A percentile compares a stretch with the other conserved stretches of the same genome.
These are phyloP conservation scores for Steinernema carpocapsae DNA, from an alignment of 2,888 invertebrate species.

Conservation along the genomic window DNA sequence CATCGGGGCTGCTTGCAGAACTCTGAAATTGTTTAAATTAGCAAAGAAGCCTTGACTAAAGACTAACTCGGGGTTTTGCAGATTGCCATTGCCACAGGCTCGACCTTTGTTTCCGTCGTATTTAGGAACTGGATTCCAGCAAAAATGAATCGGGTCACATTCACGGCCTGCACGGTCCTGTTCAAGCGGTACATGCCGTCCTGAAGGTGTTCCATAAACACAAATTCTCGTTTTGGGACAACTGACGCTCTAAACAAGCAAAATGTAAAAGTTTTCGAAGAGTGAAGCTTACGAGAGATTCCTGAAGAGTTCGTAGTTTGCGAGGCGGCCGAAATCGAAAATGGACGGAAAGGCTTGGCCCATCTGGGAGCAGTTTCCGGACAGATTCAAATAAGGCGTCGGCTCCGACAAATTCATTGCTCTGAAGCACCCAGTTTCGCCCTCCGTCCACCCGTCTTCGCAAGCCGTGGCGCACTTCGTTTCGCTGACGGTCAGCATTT, in stretches of 20 bases:
- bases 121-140: not conserved
- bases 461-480: not conserved
- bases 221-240: not conserved
- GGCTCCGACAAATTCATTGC: not conserved
- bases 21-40: not conserved
- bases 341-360: not conserved
- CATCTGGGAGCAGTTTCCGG: not conserved
- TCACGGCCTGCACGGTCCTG: not conserved
- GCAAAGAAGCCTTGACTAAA: not conserved
- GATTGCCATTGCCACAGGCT: not conserved
- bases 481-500: not conserved
- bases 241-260: not conserved
- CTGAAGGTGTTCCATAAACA: conserved; percentile 4
- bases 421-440: not conserved
- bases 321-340: not conserved
- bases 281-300: not conserved
- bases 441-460: not conserved
- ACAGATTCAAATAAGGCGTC: not conserved
- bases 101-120: not conserved
- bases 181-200: not conserved
- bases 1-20: not conserved
- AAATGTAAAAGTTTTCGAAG: no score
- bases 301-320: not conserved
- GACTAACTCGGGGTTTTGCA: not conserved
- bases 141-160: not conserved